A percentile compares a stretch with the other conserved stretches of the same genome.
Conservation (phyloP, 2,888 invertebrate species). For the Charanyca ferruginea region DNA sequence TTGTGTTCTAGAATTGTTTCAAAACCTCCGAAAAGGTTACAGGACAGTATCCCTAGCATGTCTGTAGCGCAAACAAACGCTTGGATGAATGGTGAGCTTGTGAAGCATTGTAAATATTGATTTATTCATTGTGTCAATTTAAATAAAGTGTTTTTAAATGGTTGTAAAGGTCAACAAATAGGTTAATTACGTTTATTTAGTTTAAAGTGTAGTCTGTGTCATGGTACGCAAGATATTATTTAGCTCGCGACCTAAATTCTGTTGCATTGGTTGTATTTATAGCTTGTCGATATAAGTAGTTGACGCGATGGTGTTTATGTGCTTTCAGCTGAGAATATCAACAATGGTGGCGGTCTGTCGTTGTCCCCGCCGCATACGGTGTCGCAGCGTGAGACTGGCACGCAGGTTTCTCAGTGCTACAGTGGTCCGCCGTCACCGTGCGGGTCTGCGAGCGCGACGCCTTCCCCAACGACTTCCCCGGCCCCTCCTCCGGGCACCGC, state of each 20-base stretch:
- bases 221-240: constrained; percentile 59
- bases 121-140: constrained; percentile 68
- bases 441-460: constrained; percentile 92
- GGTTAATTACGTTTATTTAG: constrained; percentile 59
- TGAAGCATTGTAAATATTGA: constrained; percentile 77
- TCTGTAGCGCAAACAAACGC: constrained; percentile 95
- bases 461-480: constrained; percentile 89
- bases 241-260: constrained; percentile 56
- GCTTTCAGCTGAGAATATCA: constrained; percentile 93
- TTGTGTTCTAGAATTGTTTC: constrained; percentile 94
- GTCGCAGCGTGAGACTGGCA: constrained; percentile 92
- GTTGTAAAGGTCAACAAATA: constrained; percentile 64
- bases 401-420: constrained; percentile 94
- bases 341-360: constrained; percentile 94
- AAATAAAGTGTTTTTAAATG: constrained; percentile 67
- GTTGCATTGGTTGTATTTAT: constrained; percentile 14
- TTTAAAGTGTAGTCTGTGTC: constrained; percentile 61
- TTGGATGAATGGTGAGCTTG: constrained; percentile 96
- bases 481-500: constrained; percentile 91
- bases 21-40: constrained; percentile 94
- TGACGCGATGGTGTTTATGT: constrained; percentile 47
- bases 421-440: constrained; percentile 96
- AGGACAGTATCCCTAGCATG: constrained; percentile 94
- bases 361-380: constrained; percentile 94
- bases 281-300: constrained; percentile 32